These are phyloP conservation scores for Bungarus multicinctus DNA, from an alignment of 2,113 vertebrate species.

Conservation along the genomic window DNA sequence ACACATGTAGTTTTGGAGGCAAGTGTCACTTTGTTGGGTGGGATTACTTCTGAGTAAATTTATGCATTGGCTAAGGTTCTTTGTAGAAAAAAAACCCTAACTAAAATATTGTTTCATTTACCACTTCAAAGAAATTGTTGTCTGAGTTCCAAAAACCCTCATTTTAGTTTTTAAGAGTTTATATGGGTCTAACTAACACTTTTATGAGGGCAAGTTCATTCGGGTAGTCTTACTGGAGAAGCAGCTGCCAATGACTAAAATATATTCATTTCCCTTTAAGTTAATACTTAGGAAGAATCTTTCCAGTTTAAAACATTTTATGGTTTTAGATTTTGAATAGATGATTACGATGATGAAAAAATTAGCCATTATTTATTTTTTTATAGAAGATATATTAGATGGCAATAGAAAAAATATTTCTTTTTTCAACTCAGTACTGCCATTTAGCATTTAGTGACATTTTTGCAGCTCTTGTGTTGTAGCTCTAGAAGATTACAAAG, in stretches of 20 bases:
- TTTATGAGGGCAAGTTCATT: conserved; percentile 14
- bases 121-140: conserved; percentile 34
- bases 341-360: not conserved
- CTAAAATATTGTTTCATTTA: conserved; percentile 7
- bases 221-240: conserved; percentile 42
- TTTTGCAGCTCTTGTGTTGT: not conserved
- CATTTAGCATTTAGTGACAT: not conserved
- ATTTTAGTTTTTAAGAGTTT: conserved; percentile 32
- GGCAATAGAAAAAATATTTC: not conserved
- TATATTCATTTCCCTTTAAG: conserved; percentile 27
- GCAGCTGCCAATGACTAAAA: conserved; percentile 51
- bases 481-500: not conserved
- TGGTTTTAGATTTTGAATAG: conserved; percentile 22
- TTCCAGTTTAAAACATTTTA: conserved; percentile 13
- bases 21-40: not conserved
- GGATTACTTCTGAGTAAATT: not conserved
- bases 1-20: not conserved
- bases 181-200: conserved; percentile 40
- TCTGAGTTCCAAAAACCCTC: conserved; percentile 47
- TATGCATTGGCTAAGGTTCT: not conserved
- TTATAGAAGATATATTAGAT: not conserved
- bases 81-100: not conserved
- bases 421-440: not conserved
- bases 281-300: conserved; percentile 34
- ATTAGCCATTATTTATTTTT: not conserved